Evolutionary conservation across 1,140 invertebrate genomes (phyloP).

Genomic region (Idris sp.): DNA sequence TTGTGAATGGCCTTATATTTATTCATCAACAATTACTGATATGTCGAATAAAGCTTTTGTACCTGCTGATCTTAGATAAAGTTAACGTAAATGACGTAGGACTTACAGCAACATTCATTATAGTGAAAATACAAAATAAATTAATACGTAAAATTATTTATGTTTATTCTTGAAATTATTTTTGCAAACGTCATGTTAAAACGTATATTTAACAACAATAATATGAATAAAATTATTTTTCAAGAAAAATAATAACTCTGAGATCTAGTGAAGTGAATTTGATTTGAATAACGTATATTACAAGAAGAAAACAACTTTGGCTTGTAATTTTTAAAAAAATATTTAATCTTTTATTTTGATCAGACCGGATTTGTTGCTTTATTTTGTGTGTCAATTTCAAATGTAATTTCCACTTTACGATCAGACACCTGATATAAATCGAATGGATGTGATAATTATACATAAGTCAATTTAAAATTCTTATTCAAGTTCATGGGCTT

Average conservation of each 20-base stretch:
- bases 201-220: too few relatives aligned
- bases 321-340: constrained; percentile 27
- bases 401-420: constrained; percentile 60
- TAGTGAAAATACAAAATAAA: constrained; percentile 13
- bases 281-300: constrained; percentile 11
- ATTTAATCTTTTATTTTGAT: constrained; percentile 50
- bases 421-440: constrained; percentile 61
- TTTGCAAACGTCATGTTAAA: not conserved
- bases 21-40: constrained; percentile 66
- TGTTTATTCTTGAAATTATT: not conserved
- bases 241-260: not conserved
- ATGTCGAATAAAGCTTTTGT: constrained; percentile 59
- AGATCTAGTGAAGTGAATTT: constrained; percentile 14
- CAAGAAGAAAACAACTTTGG: constrained; percentile 23
- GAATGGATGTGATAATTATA: constrained; percentile 64
- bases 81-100: constrained; percentile 67
- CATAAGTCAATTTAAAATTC: constrained; percentile 63
- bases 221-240: too few relatives aligned
- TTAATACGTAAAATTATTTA: constrained; percentile 9
- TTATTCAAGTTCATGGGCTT: constrained; percentile 61
- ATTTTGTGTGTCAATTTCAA: constrained; percentile 59
- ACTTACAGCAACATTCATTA: constrained; percentile 26
- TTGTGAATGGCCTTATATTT: constrained; percentile 63
- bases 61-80: constrained; percentile 56
- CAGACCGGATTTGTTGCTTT: constrained; percentile 44